Conservation (phyloP, 2,888 invertebrate species). For the Amblyjoppa proteus region DNA sequence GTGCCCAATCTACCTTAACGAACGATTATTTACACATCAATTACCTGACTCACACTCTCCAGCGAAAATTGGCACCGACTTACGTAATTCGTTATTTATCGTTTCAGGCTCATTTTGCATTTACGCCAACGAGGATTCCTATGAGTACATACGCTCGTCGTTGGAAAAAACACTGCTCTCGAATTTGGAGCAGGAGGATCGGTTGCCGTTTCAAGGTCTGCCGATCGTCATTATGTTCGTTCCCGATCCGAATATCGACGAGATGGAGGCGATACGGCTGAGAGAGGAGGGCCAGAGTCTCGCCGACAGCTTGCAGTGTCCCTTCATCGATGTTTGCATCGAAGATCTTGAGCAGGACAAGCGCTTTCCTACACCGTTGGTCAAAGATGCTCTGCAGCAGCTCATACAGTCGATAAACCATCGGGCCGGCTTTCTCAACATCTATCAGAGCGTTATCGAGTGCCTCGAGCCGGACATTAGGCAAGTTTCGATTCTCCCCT, state of each 20-base stretch:
- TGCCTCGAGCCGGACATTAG: constrained; percentile 94
- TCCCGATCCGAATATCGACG: constrained; percentile 93
- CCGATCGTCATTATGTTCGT: constrained; percentile 97
- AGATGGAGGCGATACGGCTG: constrained; percentile 93
- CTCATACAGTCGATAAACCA: constrained; percentile 92
- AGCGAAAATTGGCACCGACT: constrained; percentile 2
- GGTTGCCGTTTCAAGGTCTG: constrained; percentile 93
- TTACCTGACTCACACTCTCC: constrained; percentile 25
- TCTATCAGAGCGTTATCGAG: constrained; percentile 91
- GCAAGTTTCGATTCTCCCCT: constrained; percentile 83
- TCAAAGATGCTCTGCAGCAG: constrained; percentile 91
- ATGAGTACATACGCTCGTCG: constrained; percentile 96
- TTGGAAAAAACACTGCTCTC: constrained; percentile 96
- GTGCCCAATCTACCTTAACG: not conserved
- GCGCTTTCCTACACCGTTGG: constrained; percentile 88
- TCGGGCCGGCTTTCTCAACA: constrained; percentile 91
- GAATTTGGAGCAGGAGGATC: constrained; percentile 96
- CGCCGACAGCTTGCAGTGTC: constrained; percentile 94
- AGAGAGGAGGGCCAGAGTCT: constrained; percentile 96
- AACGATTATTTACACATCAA: not conserved
- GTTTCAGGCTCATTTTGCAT: constrained; percentile 92
- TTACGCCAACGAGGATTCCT: constrained; percentile 95
- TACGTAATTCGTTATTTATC: constrained; percentile 10
- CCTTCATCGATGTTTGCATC: constrained; percentile 93
- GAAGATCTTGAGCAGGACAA: constrained; percentile 86